phyloP scores from a whole-genome alignment of 92 coral and sea anemone genomes.

The Chrysogorgia sp. region DNA sequence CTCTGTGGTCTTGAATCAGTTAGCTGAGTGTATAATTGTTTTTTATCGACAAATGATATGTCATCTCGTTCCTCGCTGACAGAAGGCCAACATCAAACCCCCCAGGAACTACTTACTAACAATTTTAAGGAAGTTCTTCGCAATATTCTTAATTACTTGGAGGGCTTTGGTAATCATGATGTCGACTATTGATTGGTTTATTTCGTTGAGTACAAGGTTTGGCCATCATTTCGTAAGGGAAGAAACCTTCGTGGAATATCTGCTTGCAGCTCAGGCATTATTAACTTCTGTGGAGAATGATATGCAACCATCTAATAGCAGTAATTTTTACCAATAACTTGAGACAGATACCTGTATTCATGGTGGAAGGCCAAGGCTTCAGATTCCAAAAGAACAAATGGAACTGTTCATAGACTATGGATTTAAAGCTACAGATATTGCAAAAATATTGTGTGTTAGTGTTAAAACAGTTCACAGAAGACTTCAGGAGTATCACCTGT shows the following conservation, averaged over 20 bases:
- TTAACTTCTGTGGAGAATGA: background rate
- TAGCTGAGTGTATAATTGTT: too few species aligned
- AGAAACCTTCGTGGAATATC: constrained; percentile 28
- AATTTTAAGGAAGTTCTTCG: constrained; percentile 62
- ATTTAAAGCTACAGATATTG: constrained; percentile 20
- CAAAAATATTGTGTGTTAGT: constrained; percentile 21
- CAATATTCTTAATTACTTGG: constrained; percentile 35
- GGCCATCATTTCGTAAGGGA: constrained; percentile 31
- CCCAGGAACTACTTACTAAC: constrained; percentile 44
- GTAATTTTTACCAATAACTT: background rate
- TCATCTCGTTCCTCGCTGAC: constrained; percentile 33
- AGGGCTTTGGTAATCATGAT: background rate
- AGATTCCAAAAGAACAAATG: constrained; percentile 28
- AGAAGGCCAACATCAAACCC: constrained; percentile 55
- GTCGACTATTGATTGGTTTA: constrained; percentile 49
- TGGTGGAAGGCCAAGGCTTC: constrained; percentile 26
- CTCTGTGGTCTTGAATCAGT: background rate
- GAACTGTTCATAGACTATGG: constrained; percentile 27
- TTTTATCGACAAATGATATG: too few species aligned
- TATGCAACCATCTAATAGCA: constrained; percentile 5
- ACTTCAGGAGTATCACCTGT: constrained; percentile 16
- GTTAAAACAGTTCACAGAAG: constrained; percentile 23
- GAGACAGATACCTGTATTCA: constrained; percentile 8
- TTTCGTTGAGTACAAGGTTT: constrained; percentile 43
- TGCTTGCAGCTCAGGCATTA: constrained; percentile 21